phyloP scores from a whole-genome alignment of 2,797 vertebrate species.

The Onychomys torridus region DNA sequence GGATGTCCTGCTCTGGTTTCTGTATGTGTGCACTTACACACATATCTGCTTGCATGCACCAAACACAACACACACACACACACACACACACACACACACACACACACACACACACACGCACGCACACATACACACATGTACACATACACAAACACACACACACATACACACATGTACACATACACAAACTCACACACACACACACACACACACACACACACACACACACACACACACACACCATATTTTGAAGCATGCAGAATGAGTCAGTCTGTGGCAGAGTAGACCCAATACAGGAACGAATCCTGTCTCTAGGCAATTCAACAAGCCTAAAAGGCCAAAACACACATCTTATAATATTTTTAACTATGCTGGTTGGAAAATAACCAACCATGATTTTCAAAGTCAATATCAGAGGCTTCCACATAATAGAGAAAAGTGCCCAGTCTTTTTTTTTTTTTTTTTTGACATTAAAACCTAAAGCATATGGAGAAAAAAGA shows the following conservation, averaged over 20 bases:
- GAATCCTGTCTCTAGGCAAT: background rate
- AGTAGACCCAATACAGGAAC: background rate
- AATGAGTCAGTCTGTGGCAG: background rate
- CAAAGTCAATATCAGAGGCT: conserved; percentile 59
- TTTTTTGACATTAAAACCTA: conserved; percentile 69
- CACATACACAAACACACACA: background rate
- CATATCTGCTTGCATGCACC: background rate
- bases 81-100: background rate
- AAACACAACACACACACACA: background rate
- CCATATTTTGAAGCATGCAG: background rate
- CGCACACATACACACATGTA: background rate
- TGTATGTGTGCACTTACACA: background rate
- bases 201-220: background rate
- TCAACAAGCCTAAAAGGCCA: background rate
- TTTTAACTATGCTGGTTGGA: conserved; percentile 46
- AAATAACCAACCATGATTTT: conserved; percentile 62
- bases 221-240: background rate
- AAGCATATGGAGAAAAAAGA: conserved; percentile 54
- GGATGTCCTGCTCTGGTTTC: background rate
- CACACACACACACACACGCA: background rate
- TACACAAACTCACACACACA: background rate
- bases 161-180: background rate
- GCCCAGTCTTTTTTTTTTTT: conserved; percentile 49
- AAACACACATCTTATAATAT: conserved; percentile 33
- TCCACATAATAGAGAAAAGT: conserved; percentile 56